Conservation (phyloP, 2,797 vertebrate genomes). For the Fratercula arctica region DNA sequence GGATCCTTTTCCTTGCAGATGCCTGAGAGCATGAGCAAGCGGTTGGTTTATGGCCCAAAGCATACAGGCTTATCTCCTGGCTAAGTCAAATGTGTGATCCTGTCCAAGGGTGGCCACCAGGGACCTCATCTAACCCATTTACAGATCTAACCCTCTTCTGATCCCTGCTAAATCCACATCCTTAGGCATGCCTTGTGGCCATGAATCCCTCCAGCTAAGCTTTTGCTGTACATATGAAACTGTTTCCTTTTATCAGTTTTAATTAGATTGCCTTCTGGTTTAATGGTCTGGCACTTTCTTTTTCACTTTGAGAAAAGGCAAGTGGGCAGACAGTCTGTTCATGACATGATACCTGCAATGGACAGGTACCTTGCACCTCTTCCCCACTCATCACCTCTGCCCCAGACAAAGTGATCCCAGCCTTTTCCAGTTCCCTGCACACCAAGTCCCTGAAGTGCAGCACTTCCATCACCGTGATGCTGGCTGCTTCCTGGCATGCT, state of each 20-base stretch:
- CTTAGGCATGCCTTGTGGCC: constrained; percentile 12
- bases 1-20: background rate
- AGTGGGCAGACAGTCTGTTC: background rate
- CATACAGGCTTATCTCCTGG: background rate
- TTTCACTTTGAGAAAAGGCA: background rate
- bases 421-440: background rate
- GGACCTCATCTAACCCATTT: constrained; percentile 29
- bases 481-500: background rate
- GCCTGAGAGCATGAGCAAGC: background rate
- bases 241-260: constrained; percentile 30
- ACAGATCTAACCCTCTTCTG: constrained; percentile 35
- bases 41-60: background rate
- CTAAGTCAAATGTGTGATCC: background rate
- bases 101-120: background rate
- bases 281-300: background rate
- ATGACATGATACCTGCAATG: background rate
- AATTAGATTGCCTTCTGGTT: constrained; percentile 24
- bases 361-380: background rate
- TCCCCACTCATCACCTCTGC: background rate
- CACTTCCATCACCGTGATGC: background rate
- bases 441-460: background rate
- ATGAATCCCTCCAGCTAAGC: background rate
- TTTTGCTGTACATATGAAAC: constrained; percentile 24
- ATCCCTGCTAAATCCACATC: constrained; percentile 50
- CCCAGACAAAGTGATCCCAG: background rate